Evolutionary conservation across 2,113 vertebrate species (phyloP).

Genomic region (Numida meleagris): DNA sequence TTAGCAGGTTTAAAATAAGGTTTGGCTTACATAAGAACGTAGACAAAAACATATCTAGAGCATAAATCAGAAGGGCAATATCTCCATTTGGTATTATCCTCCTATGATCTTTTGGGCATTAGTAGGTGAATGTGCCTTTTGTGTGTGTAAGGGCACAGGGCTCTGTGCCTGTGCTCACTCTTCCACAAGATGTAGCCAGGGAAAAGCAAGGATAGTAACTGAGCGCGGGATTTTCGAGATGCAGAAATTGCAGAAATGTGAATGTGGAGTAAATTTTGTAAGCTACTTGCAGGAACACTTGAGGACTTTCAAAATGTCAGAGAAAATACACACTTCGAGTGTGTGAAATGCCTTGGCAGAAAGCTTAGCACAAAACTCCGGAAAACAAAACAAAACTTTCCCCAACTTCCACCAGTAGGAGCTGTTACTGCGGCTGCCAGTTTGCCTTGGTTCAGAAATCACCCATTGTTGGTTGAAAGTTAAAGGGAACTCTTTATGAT

Average conservation of each 20-base stretch:
- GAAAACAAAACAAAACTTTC: constrained; percentile 56
- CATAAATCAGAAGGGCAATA: not conserved
- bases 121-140: not conserved
- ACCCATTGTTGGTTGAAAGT: constrained; percentile 35
- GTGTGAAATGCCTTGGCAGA: constrained; percentile 45
- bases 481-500: constrained; percentile 41
- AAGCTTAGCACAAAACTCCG: constrained; percentile 18
- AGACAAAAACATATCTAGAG: not conserved
- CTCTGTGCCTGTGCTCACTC: not conserved
- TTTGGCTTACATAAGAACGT: not conserved
- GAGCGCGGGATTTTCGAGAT: not conserved
- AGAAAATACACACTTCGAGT: constrained; percentile 16
- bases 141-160: not conserved
- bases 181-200: not conserved
- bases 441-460: constrained; percentile 22
- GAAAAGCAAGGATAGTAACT: not conserved
- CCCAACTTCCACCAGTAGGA: constrained; percentile 65
- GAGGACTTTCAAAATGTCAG: constrained; percentile 2
- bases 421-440: constrained; percentile 63
- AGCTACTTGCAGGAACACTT: not conserved
- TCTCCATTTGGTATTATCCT: not conserved
- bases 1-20: not conserved
- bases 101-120: not conserved
- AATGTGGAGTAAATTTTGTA: not conserved
- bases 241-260: not conserved